Evolutionary conservation across 64 coral and sea anemone species (phyloP), one percentile per base, ranked within the genome.

Genomic region (Cladopsammia gracilis): DNA sequence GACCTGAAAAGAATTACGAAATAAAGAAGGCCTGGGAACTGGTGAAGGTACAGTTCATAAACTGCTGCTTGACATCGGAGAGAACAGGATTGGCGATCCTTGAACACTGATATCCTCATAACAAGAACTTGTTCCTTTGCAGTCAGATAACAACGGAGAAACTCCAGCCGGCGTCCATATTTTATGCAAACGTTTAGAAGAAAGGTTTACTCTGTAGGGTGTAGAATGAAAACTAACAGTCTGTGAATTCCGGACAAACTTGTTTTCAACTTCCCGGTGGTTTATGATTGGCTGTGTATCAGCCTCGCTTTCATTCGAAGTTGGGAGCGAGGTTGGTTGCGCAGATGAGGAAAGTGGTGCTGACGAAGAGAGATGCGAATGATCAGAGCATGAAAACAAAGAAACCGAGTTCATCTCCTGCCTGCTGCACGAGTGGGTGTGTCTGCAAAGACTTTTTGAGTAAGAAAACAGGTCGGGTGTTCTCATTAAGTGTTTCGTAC

Each of bases 311-410:
- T 13, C 18, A 6, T 75, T 22, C 1, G 19, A 22, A 53, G 4
- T 20, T 77, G 47, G 49, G 7, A 9, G 16, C 53, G 51, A 58
- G 76, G 10, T 3, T 79, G 7, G 19, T 34, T 4, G 20, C 4
- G 3, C 52, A 24, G 14, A 5, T 18, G 48, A 7, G 23, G 11
- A 79, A 79, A 58, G 0, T 13, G 76, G 52, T 11, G 52, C 1
- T 10, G 76, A 58, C 4, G 23, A 53, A 10, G n/a, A 34, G 11
- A 79, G 8, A 34, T 16, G 11, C 54, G 58, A 82, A 82, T 18
- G 4, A 9, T 82, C 59, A 64, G 78, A 82, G 45, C 34, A 45
- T 9, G 78, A 62, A 25, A 82, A 64, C 78, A 82, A 25, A 47
- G 58, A 64, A 19, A 61, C 59, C 14, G 78, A 82, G 18, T 42